Evolutionary conservation across 2,113 vertebrate genomes (phyloP), one percentile per base, ranked within the genome.

Genomic region (Cervus canadensis): DNA sequence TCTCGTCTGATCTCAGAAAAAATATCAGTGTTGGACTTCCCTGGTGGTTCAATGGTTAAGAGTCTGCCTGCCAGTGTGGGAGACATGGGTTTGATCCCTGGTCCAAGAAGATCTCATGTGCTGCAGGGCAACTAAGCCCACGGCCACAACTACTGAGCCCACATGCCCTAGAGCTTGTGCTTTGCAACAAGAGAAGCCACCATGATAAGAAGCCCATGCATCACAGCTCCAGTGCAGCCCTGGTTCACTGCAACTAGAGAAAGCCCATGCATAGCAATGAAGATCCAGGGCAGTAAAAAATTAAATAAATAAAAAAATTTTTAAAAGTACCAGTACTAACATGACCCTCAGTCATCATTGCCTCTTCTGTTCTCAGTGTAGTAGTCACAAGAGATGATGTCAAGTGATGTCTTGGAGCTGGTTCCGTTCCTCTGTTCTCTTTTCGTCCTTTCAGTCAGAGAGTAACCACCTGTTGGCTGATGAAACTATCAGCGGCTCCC

Each of bases 161-260:
- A 71, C 64, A 71, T 71, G 64, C 17, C 64, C 64, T 21, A 71
- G 64, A 71, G 64, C 64, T 36, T 5, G 4, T n/a, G n/a, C n/a
- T 71, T 36, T 71, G n/a, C n/a, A 71, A 71, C 64, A 71, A n/a
- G 62, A 64, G 15, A 64, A 64, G 15, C 15, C 62, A 64, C 30
- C 4, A 0, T 4, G 1, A 36, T 71, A 19, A 71, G 64, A 71
- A 71, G n/a, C 64, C 64, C 64, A 71, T 0, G 2, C 9, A 21
- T 21, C 4, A 2, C 64, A 71, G n/a, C 17, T 36, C 7, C 15
- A n/a, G 62, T 64, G 62, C 30, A 71, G 17, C 8, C 64, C 64
- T 21, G 9, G n/a, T 36, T 36, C 64, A 71, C n/a, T 21, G n/a
- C n/a, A 71, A 71, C 17, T 71, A 11, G n/a, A 71, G n/a, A 71